Conservation (phyloP, 92 coral and sea anemone genomes). For the Meandrina meandrites region DNA sequence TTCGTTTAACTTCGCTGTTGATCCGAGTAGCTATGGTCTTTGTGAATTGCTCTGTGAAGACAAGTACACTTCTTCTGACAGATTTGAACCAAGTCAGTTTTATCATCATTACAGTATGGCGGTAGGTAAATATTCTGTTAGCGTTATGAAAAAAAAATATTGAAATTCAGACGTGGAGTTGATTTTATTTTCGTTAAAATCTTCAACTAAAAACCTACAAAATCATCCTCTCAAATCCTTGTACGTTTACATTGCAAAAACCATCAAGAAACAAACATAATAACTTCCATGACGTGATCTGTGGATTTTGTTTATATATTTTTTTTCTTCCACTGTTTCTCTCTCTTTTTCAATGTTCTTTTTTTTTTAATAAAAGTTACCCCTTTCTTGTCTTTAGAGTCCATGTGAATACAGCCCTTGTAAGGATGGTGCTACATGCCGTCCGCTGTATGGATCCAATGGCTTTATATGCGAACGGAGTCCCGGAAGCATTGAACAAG, state of each 20-base stretch:
- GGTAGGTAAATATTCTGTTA: not conserved
- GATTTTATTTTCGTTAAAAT: not conserved
- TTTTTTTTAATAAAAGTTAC: not conserved
- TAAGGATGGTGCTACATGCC: not conserved
- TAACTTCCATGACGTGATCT: not conserved
- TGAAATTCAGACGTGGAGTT: no score
- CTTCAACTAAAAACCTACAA: not conserved
- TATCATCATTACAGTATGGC: slow-evolving; percentile 15
- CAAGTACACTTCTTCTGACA: not conserved
- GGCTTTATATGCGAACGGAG: not conserved
- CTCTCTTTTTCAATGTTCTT: not conserved
- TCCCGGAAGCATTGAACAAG: slow-evolving; percentile 13
- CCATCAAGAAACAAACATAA: not conserved
- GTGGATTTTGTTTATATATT: not conserved
- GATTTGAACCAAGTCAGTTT: slow-evolving; percentile 8
- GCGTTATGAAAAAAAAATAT: not conserved
- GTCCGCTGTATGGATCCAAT: not conserved
- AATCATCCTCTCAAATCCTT: not conserved
- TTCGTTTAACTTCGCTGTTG: slow-evolving; percentile 8
- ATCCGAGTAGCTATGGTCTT: not conserved
- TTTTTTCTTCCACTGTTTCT: not conserved
- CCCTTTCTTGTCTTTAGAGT: not conserved
- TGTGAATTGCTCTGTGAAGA: not conserved
- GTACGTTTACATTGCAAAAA: not conserved
- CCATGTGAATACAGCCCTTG: slow-evolving; percentile 24